Percentiles rank a stretch among this genome's conserved stretches.
Evolutionary conservation across 2,888 invertebrate genomes (phyloP).

Genomic region (Xanthia togata): DNA sequence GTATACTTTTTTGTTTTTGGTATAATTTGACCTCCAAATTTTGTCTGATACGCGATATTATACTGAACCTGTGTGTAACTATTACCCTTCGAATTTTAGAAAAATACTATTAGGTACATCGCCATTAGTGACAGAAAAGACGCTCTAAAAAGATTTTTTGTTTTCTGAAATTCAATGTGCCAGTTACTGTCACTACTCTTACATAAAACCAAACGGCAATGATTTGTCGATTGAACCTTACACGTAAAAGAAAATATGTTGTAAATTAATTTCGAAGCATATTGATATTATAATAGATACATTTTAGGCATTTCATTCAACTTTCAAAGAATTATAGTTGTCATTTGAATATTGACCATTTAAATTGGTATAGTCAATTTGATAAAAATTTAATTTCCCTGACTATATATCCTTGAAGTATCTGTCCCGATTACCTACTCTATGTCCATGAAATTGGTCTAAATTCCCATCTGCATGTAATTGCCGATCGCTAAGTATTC

Average conservation of each 20-base stretch:
- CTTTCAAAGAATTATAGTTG: not conserved
- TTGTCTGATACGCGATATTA: not conserved
- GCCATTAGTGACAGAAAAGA: not conserved
- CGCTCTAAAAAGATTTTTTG: not conserved
- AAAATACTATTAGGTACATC: too few species aligned
- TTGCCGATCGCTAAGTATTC: conserved; percentile 39
- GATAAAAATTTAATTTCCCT: too few species aligned
- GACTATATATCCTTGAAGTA: not conserved
- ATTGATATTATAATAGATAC: too few species aligned
- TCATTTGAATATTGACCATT: not conserved
- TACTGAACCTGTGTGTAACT: not conserved
- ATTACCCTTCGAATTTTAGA: not conserved
- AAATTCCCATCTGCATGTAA: conserved; percentile 24
- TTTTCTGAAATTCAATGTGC: not conserved
- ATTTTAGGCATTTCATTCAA: not conserved
- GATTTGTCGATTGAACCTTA: not conserved
- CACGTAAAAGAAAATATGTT: not conserved
- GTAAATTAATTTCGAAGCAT: not conserved
- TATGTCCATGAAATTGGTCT: conserved; percentile 15
- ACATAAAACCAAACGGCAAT: not conserved
- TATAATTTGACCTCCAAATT: not conserved
- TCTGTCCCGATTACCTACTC: not conserved
- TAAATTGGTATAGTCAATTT: too few species aligned
- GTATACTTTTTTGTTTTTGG: not conserved
- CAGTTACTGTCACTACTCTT: too few species aligned